These are phyloP conservation scores for Scytalopus superciliaris DNA, from an alignment of 2,113 vertebrate species.

Conservation along the genomic window DNA sequence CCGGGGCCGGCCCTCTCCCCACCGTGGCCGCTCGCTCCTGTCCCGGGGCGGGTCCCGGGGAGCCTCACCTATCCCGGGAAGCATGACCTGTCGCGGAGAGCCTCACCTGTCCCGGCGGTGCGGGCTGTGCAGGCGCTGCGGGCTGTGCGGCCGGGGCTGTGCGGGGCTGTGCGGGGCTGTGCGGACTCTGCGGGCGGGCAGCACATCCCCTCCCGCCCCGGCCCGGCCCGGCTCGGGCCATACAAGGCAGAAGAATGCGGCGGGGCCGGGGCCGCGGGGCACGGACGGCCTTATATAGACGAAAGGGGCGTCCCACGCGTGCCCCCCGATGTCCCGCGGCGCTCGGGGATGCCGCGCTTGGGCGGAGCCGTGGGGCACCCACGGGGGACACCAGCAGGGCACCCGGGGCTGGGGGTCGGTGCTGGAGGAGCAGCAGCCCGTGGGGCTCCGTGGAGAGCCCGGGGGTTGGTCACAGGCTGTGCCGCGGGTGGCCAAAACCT, in stretches of 20 bases:
- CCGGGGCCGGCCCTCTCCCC: not conserved
- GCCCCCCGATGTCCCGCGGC: too few species aligned
- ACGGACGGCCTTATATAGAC: slow-evolving; percentile 50
- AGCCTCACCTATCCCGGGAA: too few species aligned
- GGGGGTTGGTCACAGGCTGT: not conserved
- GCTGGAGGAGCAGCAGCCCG: not conserved
- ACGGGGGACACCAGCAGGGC: not conserved
- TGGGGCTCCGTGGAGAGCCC: rapidly evolving
- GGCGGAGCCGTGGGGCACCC: not conserved
- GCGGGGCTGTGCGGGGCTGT: not conserved
- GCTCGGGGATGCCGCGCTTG: rapidly evolving
- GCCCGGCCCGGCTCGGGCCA: slow-evolving; percentile 76
- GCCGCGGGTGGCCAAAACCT: rapidly evolving
- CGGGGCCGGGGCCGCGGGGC: slow-evolving; percentile 29
- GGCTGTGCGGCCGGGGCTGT: not conserved
- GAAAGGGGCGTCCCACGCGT: not conserved
- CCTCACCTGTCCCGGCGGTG: not conserved
- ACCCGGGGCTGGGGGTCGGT: not conserved
- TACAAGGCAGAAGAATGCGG: slow-evolving; percentile 90
- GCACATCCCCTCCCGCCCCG: slow-evolving; percentile 47
- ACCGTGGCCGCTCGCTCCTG: not conserved
- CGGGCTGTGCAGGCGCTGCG: not conserved
- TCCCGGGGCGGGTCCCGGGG: not conserved
- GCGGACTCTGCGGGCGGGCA: not conserved
- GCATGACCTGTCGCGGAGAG: too few species aligned